These are phyloP conservation scores for Thermophis baileyi DNA, from an alignment of 2,113 vertebrate species.

Conservation along the genomic window DNA sequence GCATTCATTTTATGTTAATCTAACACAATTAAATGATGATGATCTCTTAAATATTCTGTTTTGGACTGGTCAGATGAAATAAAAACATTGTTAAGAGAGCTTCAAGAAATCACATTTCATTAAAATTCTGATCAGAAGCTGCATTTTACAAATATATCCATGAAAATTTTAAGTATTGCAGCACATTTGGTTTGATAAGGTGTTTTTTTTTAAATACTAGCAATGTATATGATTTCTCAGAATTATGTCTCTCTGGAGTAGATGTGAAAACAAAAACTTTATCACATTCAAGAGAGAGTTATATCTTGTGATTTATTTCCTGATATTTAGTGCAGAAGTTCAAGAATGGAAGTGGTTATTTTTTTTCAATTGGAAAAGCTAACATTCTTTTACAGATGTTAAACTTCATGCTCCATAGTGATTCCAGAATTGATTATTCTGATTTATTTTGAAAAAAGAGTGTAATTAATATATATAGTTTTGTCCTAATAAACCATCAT, in stretches of 20 bases:
- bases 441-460: not conserved
- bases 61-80: not conserved
- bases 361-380: not conserved
- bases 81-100: slow-evolving; percentile 19
- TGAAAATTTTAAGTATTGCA: not conserved
- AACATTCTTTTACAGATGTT: not conserved
- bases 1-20: slow-evolving; percentile 47
- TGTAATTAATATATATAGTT: too few species aligned
- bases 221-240: not conserved
- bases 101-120: slow-evolving; percentile 2
- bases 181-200: not conserved
- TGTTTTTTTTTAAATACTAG: not conserved
- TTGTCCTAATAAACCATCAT: too few species aligned
- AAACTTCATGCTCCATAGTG: not conserved
- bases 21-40: slow-evolving; percentile 30
- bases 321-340: not conserved
- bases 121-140: accelerated
- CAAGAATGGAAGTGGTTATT: not conserved
- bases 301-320: not conserved
- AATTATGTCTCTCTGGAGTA: not conserved
- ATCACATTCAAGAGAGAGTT: not conserved
- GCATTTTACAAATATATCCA: not conserved
- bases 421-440: not conserved
- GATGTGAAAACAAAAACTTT: not conserved
- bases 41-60: slow-evolving; percentile 41